Evolutionary conservation across 1,140 invertebrate species (phyloP).

Genomic region (Cherax destructor): DNA sequence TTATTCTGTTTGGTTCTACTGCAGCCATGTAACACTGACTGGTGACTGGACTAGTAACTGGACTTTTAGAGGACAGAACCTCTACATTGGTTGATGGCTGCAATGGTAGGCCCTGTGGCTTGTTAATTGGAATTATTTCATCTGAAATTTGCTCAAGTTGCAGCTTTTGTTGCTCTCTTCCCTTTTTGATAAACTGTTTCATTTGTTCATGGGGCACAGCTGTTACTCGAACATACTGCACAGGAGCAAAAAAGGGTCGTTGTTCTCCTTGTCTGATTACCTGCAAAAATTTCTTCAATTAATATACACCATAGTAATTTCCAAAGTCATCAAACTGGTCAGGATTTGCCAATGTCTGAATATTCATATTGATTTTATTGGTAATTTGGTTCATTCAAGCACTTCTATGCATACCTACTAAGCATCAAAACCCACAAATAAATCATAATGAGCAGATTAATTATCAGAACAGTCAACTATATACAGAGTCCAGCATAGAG

Average conservation of each 20-base stretch:
- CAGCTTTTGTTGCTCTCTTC: neutral
- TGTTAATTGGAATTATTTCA: slow-evolving; percentile 9
- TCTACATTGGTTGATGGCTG: neutral
- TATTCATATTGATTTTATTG: too few species aligned
- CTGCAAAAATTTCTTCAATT: neutral
- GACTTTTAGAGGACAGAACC: neutral
- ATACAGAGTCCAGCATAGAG: too few species aligned
- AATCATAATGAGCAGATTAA: too few species aligned
- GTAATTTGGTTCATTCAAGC: too few species aligned
- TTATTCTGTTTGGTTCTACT: slow-evolving; percentile 16
- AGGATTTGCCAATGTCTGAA: too few species aligned
- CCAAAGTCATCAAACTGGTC: too few species aligned
- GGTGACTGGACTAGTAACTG: slow-evolving; percentile 19
- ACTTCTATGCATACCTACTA: too few species aligned
- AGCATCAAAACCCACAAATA: too few species aligned
- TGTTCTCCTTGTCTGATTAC: slow-evolving; percentile 75
- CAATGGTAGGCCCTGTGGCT: slow-evolving; percentile 19
- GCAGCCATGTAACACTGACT: slow-evolving; percentile 43
- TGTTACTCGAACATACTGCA: slow-evolving; percentile 75
- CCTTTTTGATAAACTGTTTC: slow-evolving; percentile 29
- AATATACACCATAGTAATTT: too few species aligned
- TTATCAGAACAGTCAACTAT: too few species aligned
- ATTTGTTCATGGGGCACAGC: slow-evolving; percentile 17
- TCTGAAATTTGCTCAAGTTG: neutral
- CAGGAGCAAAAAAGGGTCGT: slow-evolving; percentile 78